Base-by-base conservation (phyloP, 2,888 invertebrate species). In the Muschampia plurimacula region DNA sequence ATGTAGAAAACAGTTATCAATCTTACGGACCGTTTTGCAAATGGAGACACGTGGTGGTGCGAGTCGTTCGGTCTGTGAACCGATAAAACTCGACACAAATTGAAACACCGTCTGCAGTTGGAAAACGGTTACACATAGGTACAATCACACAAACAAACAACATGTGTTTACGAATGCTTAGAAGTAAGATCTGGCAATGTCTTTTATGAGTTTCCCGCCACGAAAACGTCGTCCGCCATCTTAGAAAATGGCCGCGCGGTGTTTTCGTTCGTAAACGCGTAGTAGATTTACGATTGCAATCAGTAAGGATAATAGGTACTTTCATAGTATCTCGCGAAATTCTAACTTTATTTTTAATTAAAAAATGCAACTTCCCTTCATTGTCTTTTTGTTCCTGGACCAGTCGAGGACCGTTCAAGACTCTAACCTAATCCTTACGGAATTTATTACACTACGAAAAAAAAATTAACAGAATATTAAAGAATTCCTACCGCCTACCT, bases 381-480 rank as follows among this genome's bases (percentile, higher is more conserved):
- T 90, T 93, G 92, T 93, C 93, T 93, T 93, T 84, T 92, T 92
- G 90, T 90, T 92, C 90, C 88, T 84, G 86, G 87, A 85, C 83
- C 88, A 85, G 84, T 86, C 84, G 86, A 88, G 86, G 88, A 87
- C 89, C 87, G 85, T 86, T 88, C 89, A 86, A 88, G 85, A 89
- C 84, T 76, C 82, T 91, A 84, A 90, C 86, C 90, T 93, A 92
- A 82, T 84, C 84, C 89, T 92, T 92, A 91, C 82, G 86, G 89
- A 87, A 86, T 91, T 90, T 87, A 89, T 87, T 86, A 87, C 81
- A 86, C 88, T 92, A 92, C 86, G 88, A 90, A 90, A 93, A 89
- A 92, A 91, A 89, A 92, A 91, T 86, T 92, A 92, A 92, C 91
- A 93, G 92, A 92, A 91, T 91, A 90, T 91, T 90, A 91, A 92